These are phyloP conservation scores for Pithys albifrons DNA, from an alignment of 2,113 vertebrate genomes.

Conservation along the genomic window DNA sequence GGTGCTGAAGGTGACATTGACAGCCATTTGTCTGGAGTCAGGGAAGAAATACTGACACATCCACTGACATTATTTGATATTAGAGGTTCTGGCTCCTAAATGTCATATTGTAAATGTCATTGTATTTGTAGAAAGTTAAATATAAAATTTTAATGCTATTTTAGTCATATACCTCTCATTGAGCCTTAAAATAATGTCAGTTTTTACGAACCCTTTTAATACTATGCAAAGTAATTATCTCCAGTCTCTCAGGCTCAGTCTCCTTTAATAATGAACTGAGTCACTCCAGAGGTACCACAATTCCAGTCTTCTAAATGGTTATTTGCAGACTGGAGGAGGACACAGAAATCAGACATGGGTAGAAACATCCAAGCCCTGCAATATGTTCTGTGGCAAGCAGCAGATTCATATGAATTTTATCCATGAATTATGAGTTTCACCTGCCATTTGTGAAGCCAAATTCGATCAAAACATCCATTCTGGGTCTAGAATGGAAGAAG, in stretches of 20 bases:
- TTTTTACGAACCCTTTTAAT: constrained; percentile 57
- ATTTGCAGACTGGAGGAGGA: background rate
- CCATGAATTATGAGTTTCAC: background rate
- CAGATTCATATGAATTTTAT: background rate
- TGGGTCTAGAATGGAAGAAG: background rate
- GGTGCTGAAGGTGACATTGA: constrained; percentile 62
- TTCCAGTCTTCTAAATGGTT: background rate
- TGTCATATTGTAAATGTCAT: constrained; percentile 54
- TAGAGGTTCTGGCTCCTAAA: constrained; percentile 30
- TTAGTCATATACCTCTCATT: background rate
- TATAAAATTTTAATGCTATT: constrained; percentile 52
- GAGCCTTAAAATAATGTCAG: constrained; percentile 52
- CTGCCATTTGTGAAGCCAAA: background rate
- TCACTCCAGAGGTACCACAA: background rate
- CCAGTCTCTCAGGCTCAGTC: constrained; percentile 7
- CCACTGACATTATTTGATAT: background rate
- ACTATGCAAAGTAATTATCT: constrained; percentile 51
- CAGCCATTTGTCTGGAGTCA: background rate
- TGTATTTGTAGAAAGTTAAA: constrained; percentile 23
- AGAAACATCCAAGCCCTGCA: background rate
- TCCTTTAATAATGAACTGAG: constrained; percentile 41
- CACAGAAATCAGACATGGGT: background rate
- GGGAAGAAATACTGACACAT: constrained; percentile 6
- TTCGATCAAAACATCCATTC: background rate
- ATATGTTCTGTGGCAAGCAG: background rate